phyloP scores from a whole-genome alignment of 1,140 invertebrate species.

The Drosophila malerkotliana region DNA sequence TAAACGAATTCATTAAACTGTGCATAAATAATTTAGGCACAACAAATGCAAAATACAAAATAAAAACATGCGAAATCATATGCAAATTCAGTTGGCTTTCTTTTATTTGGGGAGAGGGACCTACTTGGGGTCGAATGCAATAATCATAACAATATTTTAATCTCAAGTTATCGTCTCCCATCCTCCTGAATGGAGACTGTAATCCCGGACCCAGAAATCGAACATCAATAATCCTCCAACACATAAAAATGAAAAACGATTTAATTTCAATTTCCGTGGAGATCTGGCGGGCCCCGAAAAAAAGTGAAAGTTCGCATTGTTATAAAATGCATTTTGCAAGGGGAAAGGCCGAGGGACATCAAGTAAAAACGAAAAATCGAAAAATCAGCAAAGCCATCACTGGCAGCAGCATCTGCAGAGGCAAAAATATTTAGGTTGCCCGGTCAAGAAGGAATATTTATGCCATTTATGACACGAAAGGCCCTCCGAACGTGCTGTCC shows the following conservation, averaged over 20 bases:
- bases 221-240: constrained; percentile 23
- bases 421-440: constrained; percentile 72
- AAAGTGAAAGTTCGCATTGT: constrained; percentile 78
- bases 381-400: too few species aligned
- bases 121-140: not conserved
- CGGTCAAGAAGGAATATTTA: constrained; percentile 81
- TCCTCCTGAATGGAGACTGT: not conserved
- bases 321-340: constrained; percentile 40
- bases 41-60: constrained; percentile 35
- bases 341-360: not conserved
- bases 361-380: not conserved
- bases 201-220: constrained; percentile 4
- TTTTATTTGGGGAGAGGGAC: not conserved
- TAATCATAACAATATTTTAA: not conserved
- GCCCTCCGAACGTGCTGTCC: constrained; percentile 75
- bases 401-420: constrained; percentile 11
- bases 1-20: constrained; percentile 66
- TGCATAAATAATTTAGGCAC: constrained; percentile 68
- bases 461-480: constrained; percentile 82
- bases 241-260: constrained; percentile 78
- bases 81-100: constrained; percentile 1
- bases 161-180: not conserved
- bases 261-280: constrained; percentile 73
- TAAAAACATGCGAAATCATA: constrained; percentile 33
- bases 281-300: constrained; percentile 13